Conservation (phyloP, 53 echinoderm and acorn worm species). For the Paelopatides confundens region DNA sequence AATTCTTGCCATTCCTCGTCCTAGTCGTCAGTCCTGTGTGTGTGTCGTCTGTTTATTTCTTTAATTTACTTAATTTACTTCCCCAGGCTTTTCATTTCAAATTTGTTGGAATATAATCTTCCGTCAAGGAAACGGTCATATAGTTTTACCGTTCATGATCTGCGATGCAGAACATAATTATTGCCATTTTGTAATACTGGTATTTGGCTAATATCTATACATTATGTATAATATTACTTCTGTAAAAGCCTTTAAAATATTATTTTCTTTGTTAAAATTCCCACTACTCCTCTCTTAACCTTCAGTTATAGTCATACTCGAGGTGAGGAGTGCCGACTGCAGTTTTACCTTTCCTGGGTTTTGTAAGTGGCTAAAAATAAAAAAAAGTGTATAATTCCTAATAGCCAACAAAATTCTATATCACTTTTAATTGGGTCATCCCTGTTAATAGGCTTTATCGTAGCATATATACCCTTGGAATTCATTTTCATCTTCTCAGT, state of each 20-base stretch:
- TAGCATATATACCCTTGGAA: background rate
- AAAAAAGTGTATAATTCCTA: too few relatives aligned
- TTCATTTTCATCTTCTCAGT: conserved; percentile 32
- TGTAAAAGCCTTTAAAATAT: too few relatives aligned
- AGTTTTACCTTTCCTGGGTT: background rate
- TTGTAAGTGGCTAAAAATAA: background rate
- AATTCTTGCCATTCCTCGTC: background rate
- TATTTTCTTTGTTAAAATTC: too few relatives aligned
- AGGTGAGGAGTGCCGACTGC: background rate
- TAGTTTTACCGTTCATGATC: too few relatives aligned
- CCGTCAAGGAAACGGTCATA: too few relatives aligned
- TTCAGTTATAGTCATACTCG: too few relatives aligned
- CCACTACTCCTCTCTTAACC: too few relatives aligned
- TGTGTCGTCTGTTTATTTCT: background rate
- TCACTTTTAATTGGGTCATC: background rate
- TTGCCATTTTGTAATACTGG: too few relatives aligned
- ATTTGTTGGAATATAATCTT: too few relatives aligned
- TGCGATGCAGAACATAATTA: too few relatives aligned
- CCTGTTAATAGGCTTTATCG: background rate
- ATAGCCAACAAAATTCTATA: background rate
- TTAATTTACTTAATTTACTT: background rate
- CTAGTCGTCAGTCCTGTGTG: background rate
- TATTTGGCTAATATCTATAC: too few relatives aligned
- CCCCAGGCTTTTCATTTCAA: background rate
- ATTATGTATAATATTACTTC: too few relatives aligned